A percentile compares a stretch with the other conserved stretches of the same genome.
Evolutionary conservation across 2,113 vertebrate genomes (phyloP).

Genomic region (Cyphomyrus plagiostoma): DNA sequence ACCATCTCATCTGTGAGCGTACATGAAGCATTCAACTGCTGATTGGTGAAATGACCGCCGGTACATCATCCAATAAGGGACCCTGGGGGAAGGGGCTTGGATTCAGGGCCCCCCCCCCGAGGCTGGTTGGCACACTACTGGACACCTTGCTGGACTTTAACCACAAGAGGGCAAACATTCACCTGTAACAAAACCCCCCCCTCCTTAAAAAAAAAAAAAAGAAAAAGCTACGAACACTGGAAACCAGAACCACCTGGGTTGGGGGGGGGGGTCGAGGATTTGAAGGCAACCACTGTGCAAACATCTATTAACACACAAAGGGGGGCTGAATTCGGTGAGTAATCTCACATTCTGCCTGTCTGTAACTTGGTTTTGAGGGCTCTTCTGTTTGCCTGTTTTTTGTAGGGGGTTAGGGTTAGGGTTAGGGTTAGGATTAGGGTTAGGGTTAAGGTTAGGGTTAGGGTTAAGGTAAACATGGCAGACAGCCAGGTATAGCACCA

Average conservation of each 20-base stretch:
- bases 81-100: background rate
- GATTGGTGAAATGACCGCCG: background rate
- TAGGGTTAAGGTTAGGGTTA: no score
- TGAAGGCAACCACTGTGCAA: background rate
- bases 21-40: background rate
- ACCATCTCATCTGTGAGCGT: background rate
- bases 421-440: no score
- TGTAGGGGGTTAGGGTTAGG: background rate
- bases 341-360: background rate
- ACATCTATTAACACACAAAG: conserved; percentile 5
- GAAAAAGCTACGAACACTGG: conserved; percentile 35
- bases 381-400: background rate
- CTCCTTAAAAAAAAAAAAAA: background rate
- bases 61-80: conserved; percentile 17
- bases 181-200: conserved; percentile 20
- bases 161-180: conserved; percentile 49
- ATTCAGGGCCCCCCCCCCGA: background rate
- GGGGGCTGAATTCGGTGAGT: background rate
- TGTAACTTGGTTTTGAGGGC: background rate
- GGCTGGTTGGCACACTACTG: background rate
- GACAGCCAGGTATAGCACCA: background rate
- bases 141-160: background rate
- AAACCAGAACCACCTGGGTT: background rate
- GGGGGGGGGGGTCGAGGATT: background rate
- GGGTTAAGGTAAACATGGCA: background rate